A percentile compares a stretch with the other conserved stretches of the same genome.
These are phyloP conservation scores for Grallaria varia DNA, from an alignment of 2,113 vertebrate genomes.

Conservation along the genomic window DNA sequence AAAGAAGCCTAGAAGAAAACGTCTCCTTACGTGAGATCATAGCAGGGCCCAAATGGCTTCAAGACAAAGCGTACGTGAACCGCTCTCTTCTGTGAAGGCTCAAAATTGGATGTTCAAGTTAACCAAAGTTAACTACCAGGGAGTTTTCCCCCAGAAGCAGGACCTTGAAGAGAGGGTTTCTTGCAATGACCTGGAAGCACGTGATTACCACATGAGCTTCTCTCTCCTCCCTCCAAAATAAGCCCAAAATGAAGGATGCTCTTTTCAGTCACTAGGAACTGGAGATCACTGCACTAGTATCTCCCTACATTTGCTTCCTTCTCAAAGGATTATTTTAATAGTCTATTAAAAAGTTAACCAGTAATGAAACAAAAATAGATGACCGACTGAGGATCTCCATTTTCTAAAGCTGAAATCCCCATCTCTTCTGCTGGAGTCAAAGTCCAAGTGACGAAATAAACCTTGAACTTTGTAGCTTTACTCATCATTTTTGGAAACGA, in stretches of 20 bases:
- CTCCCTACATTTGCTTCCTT: not conserved
- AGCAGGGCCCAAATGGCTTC: not conserved
- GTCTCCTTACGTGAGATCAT: not conserved
- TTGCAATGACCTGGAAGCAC: not conserved
- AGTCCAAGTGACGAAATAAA: conserved; percentile 44
- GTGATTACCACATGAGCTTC: not conserved
- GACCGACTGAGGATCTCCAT: not conserved
- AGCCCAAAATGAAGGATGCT: not conserved
- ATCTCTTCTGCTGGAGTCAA: not conserved
- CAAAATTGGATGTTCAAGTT: not conserved
- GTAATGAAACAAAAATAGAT: not conserved
- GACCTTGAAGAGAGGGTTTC: not conserved
- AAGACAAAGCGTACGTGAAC: fast-evolving
- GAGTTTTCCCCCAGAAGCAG: not conserved
- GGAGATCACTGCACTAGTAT: not conserved
- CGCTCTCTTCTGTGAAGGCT: not conserved
- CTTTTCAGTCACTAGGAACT: not conserved
- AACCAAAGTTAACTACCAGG: not conserved
- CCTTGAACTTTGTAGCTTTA: conserved; percentile 49
- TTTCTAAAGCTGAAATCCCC: not conserved
- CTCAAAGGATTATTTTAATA: not conserved
- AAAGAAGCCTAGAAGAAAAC: not conserved
- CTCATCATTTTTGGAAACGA: not conserved
- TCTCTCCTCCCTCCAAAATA: not conserved
- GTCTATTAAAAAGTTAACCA: not conserved